Conservation (phyloP, 1,140 invertebrate genomes). For the Lepidurus arcticus region DNA sequence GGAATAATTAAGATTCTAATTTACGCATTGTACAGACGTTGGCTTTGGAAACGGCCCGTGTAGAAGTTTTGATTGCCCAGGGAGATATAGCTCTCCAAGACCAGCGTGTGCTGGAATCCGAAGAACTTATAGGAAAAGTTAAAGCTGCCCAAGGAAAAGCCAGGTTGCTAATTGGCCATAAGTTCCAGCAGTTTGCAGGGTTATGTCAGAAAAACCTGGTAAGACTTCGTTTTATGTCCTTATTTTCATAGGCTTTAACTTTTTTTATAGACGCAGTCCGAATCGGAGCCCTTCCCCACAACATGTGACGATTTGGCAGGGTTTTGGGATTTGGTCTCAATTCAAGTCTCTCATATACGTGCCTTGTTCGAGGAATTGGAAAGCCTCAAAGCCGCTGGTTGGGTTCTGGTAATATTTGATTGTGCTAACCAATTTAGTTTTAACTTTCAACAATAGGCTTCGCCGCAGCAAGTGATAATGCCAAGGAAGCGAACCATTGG, state of each 20-base stretch:
- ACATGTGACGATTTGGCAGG: conserved; percentile 83
- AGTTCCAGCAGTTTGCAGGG: conserved; percentile 91
- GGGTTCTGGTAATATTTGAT: conserved; percentile 20
- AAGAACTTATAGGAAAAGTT: conserved; percentile 74
- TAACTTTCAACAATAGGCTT: conserved; percentile 37
- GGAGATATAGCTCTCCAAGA: conserved; percentile 61
- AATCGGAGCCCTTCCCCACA: conserved; percentile 76
- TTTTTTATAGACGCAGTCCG: conserved; percentile 54
- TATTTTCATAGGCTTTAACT: conserved; percentile 26
- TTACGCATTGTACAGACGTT: conserved; percentile 50
- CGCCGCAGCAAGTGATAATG: not conserved
- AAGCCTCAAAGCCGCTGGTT: conserved; percentile 51
- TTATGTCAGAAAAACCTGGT: conserved; percentile 75
- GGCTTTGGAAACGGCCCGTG: conserved; percentile 61
- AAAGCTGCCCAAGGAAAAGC: conserved; percentile 86
- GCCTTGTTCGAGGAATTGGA: conserved; percentile 71
- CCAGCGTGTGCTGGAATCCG: conserved; percentile 52
- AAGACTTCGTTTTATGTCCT: conserved; percentile 36
- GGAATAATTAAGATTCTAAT: conserved; percentile 29
- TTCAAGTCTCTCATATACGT: conserved; percentile 78
- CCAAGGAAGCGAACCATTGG: not conserved
- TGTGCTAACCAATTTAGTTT: conserved; percentile 27
- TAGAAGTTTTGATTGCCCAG: conserved; percentile 59
- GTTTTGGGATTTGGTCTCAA: conserved; percentile 94
- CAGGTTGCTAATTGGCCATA: conserved; percentile 77